Evolutionary conservation across 1,140 invertebrate species (phyloP).

Genomic region (Pseudomyrmex dendroicus): DNA sequence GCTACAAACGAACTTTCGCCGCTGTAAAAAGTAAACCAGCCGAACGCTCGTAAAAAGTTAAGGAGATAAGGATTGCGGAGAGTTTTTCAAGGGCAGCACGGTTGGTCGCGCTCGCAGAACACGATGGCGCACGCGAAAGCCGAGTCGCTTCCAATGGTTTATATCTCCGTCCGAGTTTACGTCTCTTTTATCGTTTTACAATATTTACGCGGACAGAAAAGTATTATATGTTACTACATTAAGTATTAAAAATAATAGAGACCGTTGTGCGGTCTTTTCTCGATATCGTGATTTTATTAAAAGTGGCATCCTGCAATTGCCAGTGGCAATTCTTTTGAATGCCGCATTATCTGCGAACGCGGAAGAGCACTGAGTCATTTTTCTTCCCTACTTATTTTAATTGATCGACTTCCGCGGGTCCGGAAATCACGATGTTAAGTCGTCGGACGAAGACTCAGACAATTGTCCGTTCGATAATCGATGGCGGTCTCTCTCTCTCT

Average conservation of each 20-base stretch:
- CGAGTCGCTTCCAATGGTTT: not conserved
- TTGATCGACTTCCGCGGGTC: slow-evolving; percentile 37
- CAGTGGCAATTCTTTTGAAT: not conserved
- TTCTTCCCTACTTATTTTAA: slow-evolving; percentile 47
- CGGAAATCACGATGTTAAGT: slow-evolving; percentile 46
- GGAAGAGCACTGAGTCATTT: slow-evolving; percentile 7
- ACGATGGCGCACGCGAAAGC: not conserved
- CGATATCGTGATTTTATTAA: not conserved
- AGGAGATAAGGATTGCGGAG: slow-evolving; percentile 67
- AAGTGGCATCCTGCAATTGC: not conserved
- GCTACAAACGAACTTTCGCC: slow-evolving; percentile 65
- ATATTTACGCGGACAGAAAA: not conserved
- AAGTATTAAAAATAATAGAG: not conserved
- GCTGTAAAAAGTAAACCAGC: slow-evolving; percentile 64
- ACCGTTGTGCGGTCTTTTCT: not conserved
- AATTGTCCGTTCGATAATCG: slow-evolving; percentile 55
- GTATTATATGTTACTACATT: not conserved
- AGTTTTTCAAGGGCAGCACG: slow-evolving; percentile 69
- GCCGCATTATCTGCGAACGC: not conserved
- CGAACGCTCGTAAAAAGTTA: slow-evolving; percentile 66
- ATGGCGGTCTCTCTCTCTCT: slow-evolving; percentile 22
- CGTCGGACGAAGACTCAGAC: slow-evolving; percentile 35
- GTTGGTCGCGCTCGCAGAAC: slow-evolving; percentile 21
- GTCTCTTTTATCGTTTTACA: not conserved
- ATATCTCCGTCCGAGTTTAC: not conserved